phyloP scores from a whole-genome alignment of 2,797 vertebrate genomes.

The Sebastes itinus region DNA sequence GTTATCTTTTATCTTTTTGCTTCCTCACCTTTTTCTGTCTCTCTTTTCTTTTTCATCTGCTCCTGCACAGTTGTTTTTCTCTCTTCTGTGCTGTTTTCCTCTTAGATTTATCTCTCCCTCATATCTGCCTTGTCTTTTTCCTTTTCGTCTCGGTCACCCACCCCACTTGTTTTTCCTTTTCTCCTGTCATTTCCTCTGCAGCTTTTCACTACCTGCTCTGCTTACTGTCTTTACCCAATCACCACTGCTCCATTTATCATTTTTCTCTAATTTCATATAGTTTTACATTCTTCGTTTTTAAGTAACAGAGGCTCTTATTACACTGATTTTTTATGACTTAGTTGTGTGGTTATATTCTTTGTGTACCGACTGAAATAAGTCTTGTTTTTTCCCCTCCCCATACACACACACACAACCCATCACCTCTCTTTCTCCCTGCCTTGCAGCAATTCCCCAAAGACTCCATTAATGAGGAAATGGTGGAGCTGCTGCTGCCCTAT shows the following conservation, averaged over 20 bases:
- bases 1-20: background rate
- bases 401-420: background rate
- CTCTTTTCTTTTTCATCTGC: background rate
- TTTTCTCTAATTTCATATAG: background rate
- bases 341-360: background rate
- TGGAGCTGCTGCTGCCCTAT: constrained; percentile 93
- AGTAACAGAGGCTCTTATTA: background rate
- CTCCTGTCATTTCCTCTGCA: background rate
- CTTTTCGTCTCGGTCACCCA: background rate
- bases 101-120: background rate
- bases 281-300: background rate
- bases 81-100: background rate
- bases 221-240: background rate
- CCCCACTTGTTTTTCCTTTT: background rate
- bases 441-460: constrained; percentile 96
- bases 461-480: constrained; percentile 93
- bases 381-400: background rate
- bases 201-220: background rate
- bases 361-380: background rate
- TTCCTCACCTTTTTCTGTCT: background rate
- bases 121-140: background rate
- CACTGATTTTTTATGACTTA: background rate
- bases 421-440: background rate
- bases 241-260: background rate
- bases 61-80: background rate